phyloP scores from a whole-genome alignment of 2,113 vertebrate genomes.

The Salvator merianae region DNA sequence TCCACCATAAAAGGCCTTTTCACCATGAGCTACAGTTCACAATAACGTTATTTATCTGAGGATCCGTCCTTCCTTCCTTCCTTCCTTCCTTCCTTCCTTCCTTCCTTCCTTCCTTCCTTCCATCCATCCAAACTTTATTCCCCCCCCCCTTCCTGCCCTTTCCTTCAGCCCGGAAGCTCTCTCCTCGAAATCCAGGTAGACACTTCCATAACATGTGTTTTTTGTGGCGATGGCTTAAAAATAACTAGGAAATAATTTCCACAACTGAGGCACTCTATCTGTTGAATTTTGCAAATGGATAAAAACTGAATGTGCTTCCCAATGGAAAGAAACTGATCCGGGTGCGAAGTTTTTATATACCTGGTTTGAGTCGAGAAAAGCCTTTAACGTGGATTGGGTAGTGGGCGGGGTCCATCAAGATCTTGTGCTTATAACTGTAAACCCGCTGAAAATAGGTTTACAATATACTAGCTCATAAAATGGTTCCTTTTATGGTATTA shows the following conservation, averaged over 20 bases:
- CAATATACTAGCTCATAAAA: constrained; percentile 62
- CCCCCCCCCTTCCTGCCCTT: no score
- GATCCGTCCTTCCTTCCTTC: not conserved
- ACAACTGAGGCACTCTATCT: constrained; percentile 52
- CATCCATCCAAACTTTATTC: not conserved
- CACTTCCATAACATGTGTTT: no score
- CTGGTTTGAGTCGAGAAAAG: constrained; percentile 48
- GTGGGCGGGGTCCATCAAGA: constrained; percentile 47
- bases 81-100: not conserved
- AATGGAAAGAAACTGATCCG: constrained; percentile 47
- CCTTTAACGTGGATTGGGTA: constrained; percentile 23
- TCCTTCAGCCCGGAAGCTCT: not conserved
- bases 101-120: constrained; percentile 8
- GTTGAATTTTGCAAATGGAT: constrained; percentile 65
- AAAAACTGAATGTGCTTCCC: constrained; percentile 38
- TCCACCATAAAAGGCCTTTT: not conserved
- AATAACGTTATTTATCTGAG: constrained; percentile 1
- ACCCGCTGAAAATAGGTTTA: constrained; percentile 63
- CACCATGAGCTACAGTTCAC: not conserved
- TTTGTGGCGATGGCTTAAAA: not conserved
- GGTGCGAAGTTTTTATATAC: constrained; percentile 45
- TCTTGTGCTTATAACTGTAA: constrained; percentile 64
- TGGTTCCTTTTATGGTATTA: constrained; percentile 58
- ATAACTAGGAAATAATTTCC: constrained; percentile 51
- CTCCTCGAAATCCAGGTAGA: not conserved